Conservation (phyloP, 2,797 vertebrate species). For the Staurois parvus region DNA sequence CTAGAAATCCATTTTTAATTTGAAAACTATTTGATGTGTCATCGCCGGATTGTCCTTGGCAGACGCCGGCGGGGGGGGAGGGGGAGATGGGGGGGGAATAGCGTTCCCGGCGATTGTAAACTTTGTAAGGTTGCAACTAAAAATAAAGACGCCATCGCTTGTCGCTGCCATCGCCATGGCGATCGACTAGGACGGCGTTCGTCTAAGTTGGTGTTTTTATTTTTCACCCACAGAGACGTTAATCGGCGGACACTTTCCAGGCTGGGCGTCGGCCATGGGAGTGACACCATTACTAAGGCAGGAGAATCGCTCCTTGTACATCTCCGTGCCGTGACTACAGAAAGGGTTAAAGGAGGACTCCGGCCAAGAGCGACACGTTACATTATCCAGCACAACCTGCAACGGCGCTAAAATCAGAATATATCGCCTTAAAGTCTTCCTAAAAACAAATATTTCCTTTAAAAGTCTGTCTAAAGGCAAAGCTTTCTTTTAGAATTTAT, state of each 20-base stretch:
- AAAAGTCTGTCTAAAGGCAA: no score
- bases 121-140: slow-evolving; percentile 39
- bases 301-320: not conserved
- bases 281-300: not conserved
- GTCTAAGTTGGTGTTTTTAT: slow-evolving; percentile 1
- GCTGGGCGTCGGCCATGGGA: not conserved
- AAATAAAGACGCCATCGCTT: slow-evolving; percentile 7
- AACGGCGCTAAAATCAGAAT: no score
- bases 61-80: not conserved
- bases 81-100: no score
- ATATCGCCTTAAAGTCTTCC: no score
- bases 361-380: no score
- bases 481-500: no score
- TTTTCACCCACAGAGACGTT: not conserved
- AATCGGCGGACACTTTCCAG: not conserved
- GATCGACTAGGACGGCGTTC: not conserved
- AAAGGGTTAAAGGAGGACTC: no score
- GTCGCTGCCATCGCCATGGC: not conserved
- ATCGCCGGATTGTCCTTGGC: slow-evolving; percentile 38
- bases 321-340: not conserved
- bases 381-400: no score
- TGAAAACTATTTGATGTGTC: slow-evolving; percentile 46
- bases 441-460: no score
- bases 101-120: not conserved
- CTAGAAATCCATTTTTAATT: slow-evolving; percentile 37